A percentile compares a stretch with the other conserved stretches of the same genome.
phyloP scores from a whole-genome alignment of 2,113 vertebrate genomes.

The Bos taurus region ARS-UCD2.0 NC_037349.1:56767001-56767500 shows the following conservation, averaged over 20 bases:
- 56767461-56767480: not conserved
- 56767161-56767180: not conserved
- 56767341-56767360: not conserved
- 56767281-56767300: not conserved
- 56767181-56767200: constrained; percentile 23
- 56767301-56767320: not conserved
- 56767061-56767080: not conserved
- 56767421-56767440: not conserved
- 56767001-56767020: constrained; percentile 10
- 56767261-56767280: not conserved
- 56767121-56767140: not conserved
- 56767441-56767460: not conserved
- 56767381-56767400: no score
- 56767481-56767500: not conserved
- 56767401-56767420: not conserved
- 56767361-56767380: no score
- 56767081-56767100: not conserved
- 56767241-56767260: not conserved
- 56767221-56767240: not conserved
- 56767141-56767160: not conserved
- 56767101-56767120: not conserved
- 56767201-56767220: constrained; percentile 17
- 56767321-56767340: not conserved
- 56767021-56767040: not conserved
- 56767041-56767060: not conserved